Evolutionary conservation across 2,113 vertebrate species (phyloP).

Genomic region (Gallinago jamesoni): DNA sequence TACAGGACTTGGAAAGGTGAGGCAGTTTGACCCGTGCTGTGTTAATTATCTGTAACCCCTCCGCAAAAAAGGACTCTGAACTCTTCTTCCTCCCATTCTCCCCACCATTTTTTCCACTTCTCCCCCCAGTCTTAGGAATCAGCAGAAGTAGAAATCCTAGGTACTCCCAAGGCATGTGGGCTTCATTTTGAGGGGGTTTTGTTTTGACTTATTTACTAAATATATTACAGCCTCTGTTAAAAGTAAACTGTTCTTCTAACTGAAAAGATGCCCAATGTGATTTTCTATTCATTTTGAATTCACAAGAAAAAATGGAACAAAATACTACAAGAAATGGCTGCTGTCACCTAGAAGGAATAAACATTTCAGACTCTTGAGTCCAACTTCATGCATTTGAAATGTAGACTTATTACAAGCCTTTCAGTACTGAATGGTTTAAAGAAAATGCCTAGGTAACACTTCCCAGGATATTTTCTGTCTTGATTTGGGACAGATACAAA

Average conservation of each 20-base stretch:
- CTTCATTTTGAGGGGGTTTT: accelerated
- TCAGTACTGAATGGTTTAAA: background rate
- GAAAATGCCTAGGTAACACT: background rate
- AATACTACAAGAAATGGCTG: background rate
- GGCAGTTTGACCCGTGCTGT: background rate
- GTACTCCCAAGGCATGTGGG: background rate
- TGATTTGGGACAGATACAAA: background rate
- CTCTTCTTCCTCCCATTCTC: background rate
- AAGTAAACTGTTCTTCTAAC: background rate
- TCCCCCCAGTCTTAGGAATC: background rate
- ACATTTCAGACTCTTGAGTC: background rate
- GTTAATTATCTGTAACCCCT: background rate
- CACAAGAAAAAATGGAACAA: background rate
- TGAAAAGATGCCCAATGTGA: background rate
- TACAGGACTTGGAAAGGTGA: background rate
- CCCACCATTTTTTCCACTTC: background rate
- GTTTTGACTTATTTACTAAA: background rate
- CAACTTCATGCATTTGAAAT: background rate
- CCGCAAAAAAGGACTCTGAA: background rate
- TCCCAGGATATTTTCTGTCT: background rate
- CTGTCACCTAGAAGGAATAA: background rate
- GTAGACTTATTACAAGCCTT: background rate
- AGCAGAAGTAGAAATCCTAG: background rate
- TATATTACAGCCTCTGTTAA: background rate
- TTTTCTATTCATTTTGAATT: background rate